Evolutionary conservation across 2,888 invertebrate genomes (phyloP).

Genomic region (Rhimphoctona megacephalus): DNA sequence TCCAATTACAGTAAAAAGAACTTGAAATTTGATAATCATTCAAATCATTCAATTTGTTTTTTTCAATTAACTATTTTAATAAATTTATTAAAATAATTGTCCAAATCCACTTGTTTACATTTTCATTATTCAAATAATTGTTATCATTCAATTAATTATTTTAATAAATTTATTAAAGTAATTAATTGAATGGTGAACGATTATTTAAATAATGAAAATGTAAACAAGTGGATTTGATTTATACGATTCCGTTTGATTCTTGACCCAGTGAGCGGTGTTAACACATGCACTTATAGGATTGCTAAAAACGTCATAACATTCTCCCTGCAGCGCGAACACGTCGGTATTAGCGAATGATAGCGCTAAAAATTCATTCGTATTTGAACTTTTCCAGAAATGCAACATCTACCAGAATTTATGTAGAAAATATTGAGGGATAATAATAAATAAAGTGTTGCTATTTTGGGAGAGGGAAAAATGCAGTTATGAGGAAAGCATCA

Average conservation of each 20-base stretch:
- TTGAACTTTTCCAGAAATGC: conserved; percentile 1
- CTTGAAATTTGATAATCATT: too few relatives aligned
- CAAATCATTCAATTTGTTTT: too few relatives aligned
- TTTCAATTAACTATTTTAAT: too few relatives aligned
- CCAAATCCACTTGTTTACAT: neutral
- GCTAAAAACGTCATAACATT: conserved; percentile 41
- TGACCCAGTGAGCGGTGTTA: conserved; percentile 39
- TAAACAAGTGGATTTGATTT: neutral
- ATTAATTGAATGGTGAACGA: neutral
- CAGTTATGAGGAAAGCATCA: neutral
- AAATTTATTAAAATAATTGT: too few relatives aligned
- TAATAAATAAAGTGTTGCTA: neutral
- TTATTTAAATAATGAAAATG: neutral
- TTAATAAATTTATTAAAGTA: neutral
- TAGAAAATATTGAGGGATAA: neutral
- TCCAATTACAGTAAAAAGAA: too few relatives aligned
- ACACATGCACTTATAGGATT: neutral
- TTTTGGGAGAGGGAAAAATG: neutral
- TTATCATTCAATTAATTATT: neutral
- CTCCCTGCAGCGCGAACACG: conserved; percentile 6
- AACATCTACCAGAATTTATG: neutral
- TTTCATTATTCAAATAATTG: conserved; percentile 3
- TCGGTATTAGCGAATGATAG: neutral
- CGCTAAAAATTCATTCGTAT: neutral
- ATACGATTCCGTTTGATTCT: conserved; percentile 31